Evolutionary conservation across 2,797 vertebrate species (phyloP).

Genomic region (Thaleichthys pacificus): DNA sequence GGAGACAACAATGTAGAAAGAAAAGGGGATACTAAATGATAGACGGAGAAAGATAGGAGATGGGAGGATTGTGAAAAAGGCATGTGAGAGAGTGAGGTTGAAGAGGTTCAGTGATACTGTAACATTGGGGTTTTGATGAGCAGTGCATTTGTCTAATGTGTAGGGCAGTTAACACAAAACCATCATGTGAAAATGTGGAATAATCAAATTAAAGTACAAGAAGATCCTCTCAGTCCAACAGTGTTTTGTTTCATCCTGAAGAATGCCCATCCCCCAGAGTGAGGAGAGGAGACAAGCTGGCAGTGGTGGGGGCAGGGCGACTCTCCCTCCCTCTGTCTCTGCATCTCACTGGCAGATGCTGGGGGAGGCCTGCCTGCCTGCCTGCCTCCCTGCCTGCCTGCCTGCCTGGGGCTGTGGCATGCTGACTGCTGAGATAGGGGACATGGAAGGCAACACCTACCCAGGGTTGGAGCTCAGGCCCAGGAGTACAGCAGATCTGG

Average conservation of each 20-base stretch:
- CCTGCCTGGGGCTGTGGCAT: conserved; percentile 54
- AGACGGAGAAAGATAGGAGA: conserved; percentile 29
- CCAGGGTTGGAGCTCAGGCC: conserved; percentile 3
- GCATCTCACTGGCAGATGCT: conserved; percentile 69
- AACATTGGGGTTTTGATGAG: background rate
- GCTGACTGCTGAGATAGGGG: conserved; percentile 16
- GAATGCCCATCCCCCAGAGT: conserved; percentile 62
- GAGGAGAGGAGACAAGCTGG: conserved; percentile 52
- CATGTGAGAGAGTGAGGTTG: conserved; percentile 18
- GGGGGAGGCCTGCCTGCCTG: conserved; percentile 27
- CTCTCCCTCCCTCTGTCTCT: conserved; percentile 51
- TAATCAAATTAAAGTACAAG: conserved; percentile 4
- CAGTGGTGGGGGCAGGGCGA: conserved; percentile 67
- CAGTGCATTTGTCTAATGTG: background rate
- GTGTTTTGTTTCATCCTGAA: background rate
- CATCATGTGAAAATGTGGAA: background rate
- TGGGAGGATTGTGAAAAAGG: background rate
- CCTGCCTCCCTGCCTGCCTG: background rate
- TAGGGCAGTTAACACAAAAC: background rate
- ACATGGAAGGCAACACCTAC: background rate
- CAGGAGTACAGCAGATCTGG: conserved; percentile 17
- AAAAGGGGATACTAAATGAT: conserved; percentile 31
- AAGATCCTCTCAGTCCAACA: background rate
- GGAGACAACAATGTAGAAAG: conserved; percentile 42
- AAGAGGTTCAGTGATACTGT: background rate